Percentiles rank a stretch among this genome's conserved stretches.
Evolutionary conservation across 2,888 invertebrate species (phyloP).

Genomic region (Ennomos erosarius): DNA sequence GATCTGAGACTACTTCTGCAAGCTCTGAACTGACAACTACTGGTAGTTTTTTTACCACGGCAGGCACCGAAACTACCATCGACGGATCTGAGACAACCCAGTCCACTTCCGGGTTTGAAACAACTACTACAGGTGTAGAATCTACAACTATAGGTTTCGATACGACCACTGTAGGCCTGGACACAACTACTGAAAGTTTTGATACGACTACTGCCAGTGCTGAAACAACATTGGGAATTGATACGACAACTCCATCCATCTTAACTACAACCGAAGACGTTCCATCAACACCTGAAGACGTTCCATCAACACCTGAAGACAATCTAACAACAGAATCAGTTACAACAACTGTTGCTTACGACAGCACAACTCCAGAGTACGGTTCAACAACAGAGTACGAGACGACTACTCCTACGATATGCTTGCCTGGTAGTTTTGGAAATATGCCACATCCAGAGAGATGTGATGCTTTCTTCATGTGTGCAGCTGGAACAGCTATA

Average conservation of each 20-base stretch:
- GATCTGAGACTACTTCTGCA: background rate
- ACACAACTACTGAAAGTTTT: conserved; percentile 1
- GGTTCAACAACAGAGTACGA: conserved; percentile 4
- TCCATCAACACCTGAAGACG: no score
- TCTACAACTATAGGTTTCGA: conserved; percentile 12
- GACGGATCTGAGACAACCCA: conserved; percentile 18
- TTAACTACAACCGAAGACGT: no score
- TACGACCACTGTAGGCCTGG: background rate
- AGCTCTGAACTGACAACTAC: background rate
- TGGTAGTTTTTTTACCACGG: background rate
- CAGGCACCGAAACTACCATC: conserved; percentile 9
- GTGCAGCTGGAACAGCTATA: conserved; percentile 33
- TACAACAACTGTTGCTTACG: background rate
- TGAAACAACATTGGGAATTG: background rate
- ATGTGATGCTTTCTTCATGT: conserved; percentile 46
- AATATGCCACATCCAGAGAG: conserved; percentile 42
- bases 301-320: no score
- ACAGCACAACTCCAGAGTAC: background rate
- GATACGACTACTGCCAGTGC: conserved; percentile 22
- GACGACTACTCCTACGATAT: conserved; percentile 21
- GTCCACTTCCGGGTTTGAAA: background rate
- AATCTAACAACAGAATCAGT: no score
- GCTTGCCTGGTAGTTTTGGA: conserved; percentile 38
- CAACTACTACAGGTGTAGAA: conserved; percentile 12
- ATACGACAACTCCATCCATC: background rate